Percentiles rank a stretch among this genome's conserved stretches.
Evolutionary conservation across 1,140 invertebrate species (phyloP).

Genomic region (Battus philenor): DNA sequence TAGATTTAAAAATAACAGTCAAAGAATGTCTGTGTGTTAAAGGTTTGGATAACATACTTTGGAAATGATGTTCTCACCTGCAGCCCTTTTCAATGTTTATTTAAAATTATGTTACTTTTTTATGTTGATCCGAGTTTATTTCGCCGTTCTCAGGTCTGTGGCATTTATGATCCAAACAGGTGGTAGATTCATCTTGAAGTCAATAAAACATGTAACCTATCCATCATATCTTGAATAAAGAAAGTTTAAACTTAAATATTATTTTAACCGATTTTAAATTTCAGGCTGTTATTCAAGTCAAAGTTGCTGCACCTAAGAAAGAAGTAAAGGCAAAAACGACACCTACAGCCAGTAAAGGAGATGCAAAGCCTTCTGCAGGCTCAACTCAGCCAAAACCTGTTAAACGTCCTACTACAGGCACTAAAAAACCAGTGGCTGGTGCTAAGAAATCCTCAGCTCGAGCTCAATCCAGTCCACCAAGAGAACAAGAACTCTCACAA

Average conservation of each 20-base stretch:
- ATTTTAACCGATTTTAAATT: conserved; percentile 3
- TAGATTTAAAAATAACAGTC: too few species aligned
- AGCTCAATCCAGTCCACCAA: conserved; percentile 38
- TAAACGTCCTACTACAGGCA: conserved; percentile 71
- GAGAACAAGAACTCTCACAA: conserved; percentile 48
- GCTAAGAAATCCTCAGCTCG: conserved; percentile 32
- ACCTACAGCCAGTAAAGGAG: conserved; percentile 32
- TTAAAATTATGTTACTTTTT: background rate
- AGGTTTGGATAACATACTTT: too few species aligned
- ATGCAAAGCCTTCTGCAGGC: conserved; percentile 73
- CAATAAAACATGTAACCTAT: too few species aligned
- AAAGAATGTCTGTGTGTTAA: too few species aligned
- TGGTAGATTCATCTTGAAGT: too few species aligned
- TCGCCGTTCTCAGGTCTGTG: too few species aligned
- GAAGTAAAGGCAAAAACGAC: conserved; percentile 74
- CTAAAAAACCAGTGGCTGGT: conserved; percentile 30
- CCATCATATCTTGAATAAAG: background rate
- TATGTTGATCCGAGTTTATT: too few species aligned
- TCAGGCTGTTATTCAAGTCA: conserved; percentile 87
- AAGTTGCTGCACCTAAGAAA: conserved; percentile 79
- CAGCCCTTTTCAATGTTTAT: too few species aligned
- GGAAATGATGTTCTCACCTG: too few species aligned
- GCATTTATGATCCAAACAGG: too few species aligned
- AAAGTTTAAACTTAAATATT: too few species aligned
- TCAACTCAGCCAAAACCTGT: conserved; percentile 76